Evolutionary conservation across 2,888 invertebrate species (phyloP), one percentile per base, ranked within the genome.

Genomic region (Leptinotarsa rubiginosa): DNA sequence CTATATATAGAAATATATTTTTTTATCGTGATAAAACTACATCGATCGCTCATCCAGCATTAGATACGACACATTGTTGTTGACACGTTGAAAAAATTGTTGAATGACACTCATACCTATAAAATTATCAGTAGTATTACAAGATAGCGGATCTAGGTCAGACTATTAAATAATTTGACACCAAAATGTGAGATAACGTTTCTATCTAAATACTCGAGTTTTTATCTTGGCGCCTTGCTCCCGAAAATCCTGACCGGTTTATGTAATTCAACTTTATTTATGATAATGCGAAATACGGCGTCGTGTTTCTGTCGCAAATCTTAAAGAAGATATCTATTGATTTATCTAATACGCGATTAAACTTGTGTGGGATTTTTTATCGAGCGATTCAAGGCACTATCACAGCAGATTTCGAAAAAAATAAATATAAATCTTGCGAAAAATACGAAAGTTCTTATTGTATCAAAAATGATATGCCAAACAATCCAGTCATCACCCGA

Each of bases 221-320:
- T 56, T 56, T 56, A 56, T 56, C 56, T 56, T 56, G 56, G 56
- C 56, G 56, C 56, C 56, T 7, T 52, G 7, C 52, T 18, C 18
- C 22, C 56, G 15, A 56, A 56, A 56, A 56, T 56, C 56, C 56
- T 22, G 56, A 56, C 22, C 13, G 56, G 56, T 52, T 22, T 22
- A 22, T 25, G 56, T 22, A 56, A 56, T 56, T 56, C 22, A 1
- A 20, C 13, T 56, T 56, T 15, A 56, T 56, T 22, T 56, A 15
- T 22, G 13, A 20, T 22, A 56, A 20, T 22, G 56, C 20, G 16
- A 22, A 22, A 1, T 22, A 1, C 16, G 56, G 56, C 56, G 56
- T 56, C 56, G 22, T 1, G 15, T 22, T 56, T 56, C 56, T 56
- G 56, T 4, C 18, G 5, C 18, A 18, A 18, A 52, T 52, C 52